Conservation (phyloP, 2,888 invertebrate genomes). For the Trisateles emortualis region DNA sequence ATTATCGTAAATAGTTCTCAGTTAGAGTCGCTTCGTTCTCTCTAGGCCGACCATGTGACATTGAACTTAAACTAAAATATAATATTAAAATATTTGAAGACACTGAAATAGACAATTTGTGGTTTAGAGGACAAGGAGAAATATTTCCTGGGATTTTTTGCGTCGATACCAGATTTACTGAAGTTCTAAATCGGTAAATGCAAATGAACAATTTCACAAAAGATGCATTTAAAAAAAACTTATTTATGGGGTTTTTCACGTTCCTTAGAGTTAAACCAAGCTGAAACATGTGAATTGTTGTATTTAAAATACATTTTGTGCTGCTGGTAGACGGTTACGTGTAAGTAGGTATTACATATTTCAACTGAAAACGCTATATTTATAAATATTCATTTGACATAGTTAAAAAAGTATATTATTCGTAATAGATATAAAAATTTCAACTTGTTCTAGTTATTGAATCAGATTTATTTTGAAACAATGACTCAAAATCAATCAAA, state of each 20-base stretch:
- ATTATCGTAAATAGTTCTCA: conserved; percentile 43
- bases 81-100: conserved; percentile 45
- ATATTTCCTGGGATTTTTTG: conserved; percentile 27
- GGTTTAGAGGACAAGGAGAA: conserved; percentile 56
- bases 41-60: conserved; percentile 64
- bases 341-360: neutral
- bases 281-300: conserved; percentile 5
- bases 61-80: conserved; percentile 73
- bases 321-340: neutral
- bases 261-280: conserved; percentile 25
- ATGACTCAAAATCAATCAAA: neutral
- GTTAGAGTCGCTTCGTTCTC: conserved; percentile 54
- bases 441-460: neutral
- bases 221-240: conserved; percentile 16
- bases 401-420: no score
- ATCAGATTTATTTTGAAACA: neutral
- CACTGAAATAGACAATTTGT: conserved; percentile 55
- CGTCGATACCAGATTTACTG: conserved; percentile 33
- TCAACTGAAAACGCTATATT: no score
- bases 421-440: no score
- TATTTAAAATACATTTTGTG: conserved; percentile 1
- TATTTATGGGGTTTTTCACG: conserved; percentile 29
- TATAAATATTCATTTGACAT: neutral
- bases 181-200: conserved; percentile 16
- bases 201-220: conserved; percentile 22